phyloP scores from a whole-genome alignment of 2,888 invertebrate species.

The Drosophila sordidula region DNA sequence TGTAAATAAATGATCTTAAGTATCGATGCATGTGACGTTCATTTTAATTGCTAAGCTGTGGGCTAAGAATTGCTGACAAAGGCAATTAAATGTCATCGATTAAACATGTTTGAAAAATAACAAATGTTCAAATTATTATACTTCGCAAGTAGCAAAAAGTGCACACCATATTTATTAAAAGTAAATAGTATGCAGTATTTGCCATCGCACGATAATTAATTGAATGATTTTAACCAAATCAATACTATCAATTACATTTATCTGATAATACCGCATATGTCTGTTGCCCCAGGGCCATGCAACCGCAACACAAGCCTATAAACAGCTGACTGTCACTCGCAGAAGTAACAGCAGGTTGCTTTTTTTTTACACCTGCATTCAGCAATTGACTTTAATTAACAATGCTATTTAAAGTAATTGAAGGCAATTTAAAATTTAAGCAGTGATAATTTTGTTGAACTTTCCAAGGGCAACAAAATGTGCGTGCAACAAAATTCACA shows the following conservation, averaged over 20 bases:
- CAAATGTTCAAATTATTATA: background rate
- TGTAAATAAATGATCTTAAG: constrained; percentile 69
- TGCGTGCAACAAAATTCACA: constrained; percentile 20
- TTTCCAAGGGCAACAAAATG: background rate
- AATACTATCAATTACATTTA: constrained; percentile 9
- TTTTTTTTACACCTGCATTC: constrained; percentile 15
- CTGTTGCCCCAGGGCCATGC: background rate
- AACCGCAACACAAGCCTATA: constrained; percentile 7
- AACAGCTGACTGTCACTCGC: constrained; percentile 19
- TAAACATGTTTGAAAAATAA: background rate
- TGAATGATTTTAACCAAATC: background rate
- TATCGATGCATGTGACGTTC: constrained; percentile 55
- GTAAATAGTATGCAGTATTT: background rate
- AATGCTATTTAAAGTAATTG: constrained; percentile 46
- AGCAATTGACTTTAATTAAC: constrained; percentile 48
- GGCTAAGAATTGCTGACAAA: constrained; percentile 7
- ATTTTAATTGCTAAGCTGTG: constrained; percentile 36
- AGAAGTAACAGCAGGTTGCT: background rate
- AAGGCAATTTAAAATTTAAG: constrained; percentile 31
- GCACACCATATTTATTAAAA: too few species aligned
- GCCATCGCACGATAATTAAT: background rate
- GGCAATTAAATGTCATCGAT: constrained; percentile 18
- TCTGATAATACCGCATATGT: background rate
- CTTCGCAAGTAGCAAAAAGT: background rate
- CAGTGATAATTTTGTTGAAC: constrained; percentile 6